Evolutionary conservation across 2,888 invertebrate species (phyloP).

Genomic region (Bruchidius siliquastri): DNA sequence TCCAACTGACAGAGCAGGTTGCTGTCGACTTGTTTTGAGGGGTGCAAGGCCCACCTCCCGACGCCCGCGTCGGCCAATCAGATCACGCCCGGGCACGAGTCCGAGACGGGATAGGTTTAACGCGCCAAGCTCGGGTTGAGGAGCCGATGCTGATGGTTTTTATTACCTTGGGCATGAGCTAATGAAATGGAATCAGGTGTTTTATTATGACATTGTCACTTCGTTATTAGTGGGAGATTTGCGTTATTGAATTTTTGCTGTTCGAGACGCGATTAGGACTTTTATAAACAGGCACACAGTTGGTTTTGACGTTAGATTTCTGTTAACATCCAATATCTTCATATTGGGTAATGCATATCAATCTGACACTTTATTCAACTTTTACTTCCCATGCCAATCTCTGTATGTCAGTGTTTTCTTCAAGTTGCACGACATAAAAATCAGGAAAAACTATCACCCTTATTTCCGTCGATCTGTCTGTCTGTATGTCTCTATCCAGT

Average conservation of each 20-base stretch:
- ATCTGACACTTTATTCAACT: no score
- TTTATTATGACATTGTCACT: constrained; percentile 32
- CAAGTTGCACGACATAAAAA: no score
- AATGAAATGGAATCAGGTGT: constrained; percentile 42
- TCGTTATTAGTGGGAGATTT: constrained; percentile 29
- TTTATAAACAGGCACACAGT: no score
- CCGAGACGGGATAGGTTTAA: constrained; percentile 18
- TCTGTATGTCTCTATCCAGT: no score
- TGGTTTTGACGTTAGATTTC: no score
- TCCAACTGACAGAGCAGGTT: constrained; percentile 27
- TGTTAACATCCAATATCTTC: no score
- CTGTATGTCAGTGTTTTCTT: no score
- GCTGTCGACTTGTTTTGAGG: background rate
- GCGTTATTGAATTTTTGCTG: constrained; percentile 26
- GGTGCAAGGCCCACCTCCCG: background rate
- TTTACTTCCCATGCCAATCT: no score
- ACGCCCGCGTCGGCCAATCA: constrained; percentile 13
- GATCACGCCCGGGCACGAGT: constrained; percentile 5
- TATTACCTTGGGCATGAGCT: constrained; percentile 29
- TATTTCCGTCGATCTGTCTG: no score
- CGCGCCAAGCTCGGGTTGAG: constrained; percentile 39
- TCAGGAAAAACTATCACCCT: no score
- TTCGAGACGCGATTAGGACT: background rate
- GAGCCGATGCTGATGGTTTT: constrained; percentile 28
- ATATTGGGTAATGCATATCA: no score